Evolutionary conservation across 2,888 invertebrate genomes (phyloP).

Genomic region (Drosophila mettleri): DNA sequence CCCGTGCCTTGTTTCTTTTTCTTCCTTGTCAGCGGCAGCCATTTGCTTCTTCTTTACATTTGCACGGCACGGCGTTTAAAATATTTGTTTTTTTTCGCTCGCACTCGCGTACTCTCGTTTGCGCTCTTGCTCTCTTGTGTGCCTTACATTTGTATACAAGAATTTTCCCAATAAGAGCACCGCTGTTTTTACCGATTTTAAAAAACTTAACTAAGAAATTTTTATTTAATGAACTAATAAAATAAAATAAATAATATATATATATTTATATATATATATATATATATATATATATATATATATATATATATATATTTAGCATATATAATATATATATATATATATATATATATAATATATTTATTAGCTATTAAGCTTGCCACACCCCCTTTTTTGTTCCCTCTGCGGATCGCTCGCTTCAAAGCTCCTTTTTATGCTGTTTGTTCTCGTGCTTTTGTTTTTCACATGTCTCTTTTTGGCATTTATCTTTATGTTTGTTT

Average conservation of each 20-base stretch:
- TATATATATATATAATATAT: background rate
- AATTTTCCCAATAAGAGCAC: slow-evolving; percentile 72
- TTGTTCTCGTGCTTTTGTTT: slow-evolving; percentile 66
- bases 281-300: slow-evolving; percentile 1
- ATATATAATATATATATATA: background rate
- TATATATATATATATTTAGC: background rate
- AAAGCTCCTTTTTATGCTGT: slow-evolving; percentile 37
- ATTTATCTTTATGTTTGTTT: slow-evolving; percentile 78
- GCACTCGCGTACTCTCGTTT: slow-evolving; percentile 20
- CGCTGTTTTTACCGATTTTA: slow-evolving; percentile 26
- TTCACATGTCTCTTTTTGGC: slow-evolving; percentile 71
- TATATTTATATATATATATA: background rate
- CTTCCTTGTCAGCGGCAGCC: slow-evolving; percentile 76
- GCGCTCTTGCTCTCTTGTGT: slow-evolving; percentile 32
- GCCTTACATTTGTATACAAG: slow-evolving; percentile 69
- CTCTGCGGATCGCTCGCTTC: slow-evolving; percentile 41
- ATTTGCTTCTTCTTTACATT: slow-evolving; percentile 69
- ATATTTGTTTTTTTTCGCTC: slow-evolving; percentile 42
- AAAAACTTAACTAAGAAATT: slow-evolving; percentile 30
- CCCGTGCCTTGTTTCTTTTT: slow-evolving; percentile 63
- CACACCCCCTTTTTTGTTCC: slow-evolving; percentile 50
- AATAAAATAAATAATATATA: too few relatives aligned
- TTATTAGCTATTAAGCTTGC: slow-evolving; percentile 26
- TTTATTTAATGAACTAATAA: slow-evolving; percentile 7
- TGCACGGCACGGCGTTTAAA: slow-evolving; percentile 50